phyloP scores from a whole-genome alignment of 2,888 invertebrate species.

The Lasioglossum malachurum region DNA sequence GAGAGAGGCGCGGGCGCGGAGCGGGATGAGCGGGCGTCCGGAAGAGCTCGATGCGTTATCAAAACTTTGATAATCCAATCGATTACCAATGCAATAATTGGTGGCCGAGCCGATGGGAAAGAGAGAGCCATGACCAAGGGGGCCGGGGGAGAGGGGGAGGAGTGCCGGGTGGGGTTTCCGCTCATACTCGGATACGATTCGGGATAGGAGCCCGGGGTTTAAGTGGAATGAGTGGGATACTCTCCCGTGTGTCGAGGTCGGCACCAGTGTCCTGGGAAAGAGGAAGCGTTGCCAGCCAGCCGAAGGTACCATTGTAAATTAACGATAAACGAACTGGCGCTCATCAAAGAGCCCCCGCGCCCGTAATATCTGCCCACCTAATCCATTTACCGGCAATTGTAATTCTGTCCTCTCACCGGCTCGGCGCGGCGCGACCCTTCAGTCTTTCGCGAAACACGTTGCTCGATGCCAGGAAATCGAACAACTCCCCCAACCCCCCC shows the following conservation, averaged over 20 bases:
- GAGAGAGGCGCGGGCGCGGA: conserved; percentile 39
- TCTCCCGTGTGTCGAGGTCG: conserved; percentile 55
- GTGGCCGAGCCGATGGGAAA: conserved; percentile 68
- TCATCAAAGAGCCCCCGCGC: conserved; percentile 75
- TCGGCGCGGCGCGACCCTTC: conserved; percentile 21
- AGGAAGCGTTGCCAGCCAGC: conserved; percentile 31
- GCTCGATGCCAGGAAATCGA: conserved; percentile 44
- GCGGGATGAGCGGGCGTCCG: conserved; percentile 51
- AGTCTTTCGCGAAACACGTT: conserved; percentile 56
- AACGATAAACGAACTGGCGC: conserved; percentile 78
- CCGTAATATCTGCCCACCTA: conserved; percentile 74
- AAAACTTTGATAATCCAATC: conserved; percentile 80
- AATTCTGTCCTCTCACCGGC: conserved; percentile 73
- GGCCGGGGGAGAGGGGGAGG: not conserved
- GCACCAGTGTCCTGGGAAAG: conserved; percentile 15
- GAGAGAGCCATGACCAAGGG: not conserved
- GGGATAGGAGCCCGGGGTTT: conserved; percentile 48
- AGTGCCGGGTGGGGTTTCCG: conserved; percentile 64
- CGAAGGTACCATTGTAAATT: conserved; percentile 74
- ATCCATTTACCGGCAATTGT: conserved; percentile 77
- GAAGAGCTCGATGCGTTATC: conserved; percentile 77
- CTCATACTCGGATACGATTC: conserved; percentile 65
- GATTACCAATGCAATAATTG: conserved; percentile 79
- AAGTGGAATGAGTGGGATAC: conserved; percentile 66
- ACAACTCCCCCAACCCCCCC: conserved; percentile 14